Base-by-base conservation (phyloP, 2,797 vertebrate species). In the Pangasius larnaudii region DNA sequence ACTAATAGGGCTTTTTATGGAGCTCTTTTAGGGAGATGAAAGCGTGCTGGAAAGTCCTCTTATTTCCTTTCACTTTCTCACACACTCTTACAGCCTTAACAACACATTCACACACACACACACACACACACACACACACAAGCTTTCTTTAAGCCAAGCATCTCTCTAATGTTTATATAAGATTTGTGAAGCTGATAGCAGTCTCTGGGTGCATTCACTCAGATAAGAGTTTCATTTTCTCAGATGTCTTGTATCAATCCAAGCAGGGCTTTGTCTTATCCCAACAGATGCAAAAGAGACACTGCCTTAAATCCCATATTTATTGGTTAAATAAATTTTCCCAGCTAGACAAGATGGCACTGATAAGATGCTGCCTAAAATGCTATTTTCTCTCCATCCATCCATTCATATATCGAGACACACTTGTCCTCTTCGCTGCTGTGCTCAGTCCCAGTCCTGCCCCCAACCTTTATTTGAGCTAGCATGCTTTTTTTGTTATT, bases 161-260 rank as follows among this genome's bases (percentile, higher is more conserved):
- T 91, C 91, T 78, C 22, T 90, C 86, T 80, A 87, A 61, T 89
- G 89, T 92, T 92, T 94, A 94, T 95, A 94, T 95, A 92, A 59
- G 90, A 94, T 94, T 93, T 89, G 90, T 88, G 91, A 92, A 91
- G 89, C 91, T 92, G 94, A 95, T 95, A 92, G 90, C 51, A 90
- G 86, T 95, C 93, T 92, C 84, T 82, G 79, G 69, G 90, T 91
- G 93, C 93, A 90, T 93, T 95, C 89, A 89, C 91, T 93, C 92
- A 92, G 91, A 92, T 88, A 89, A 91, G 89, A 92, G 93, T 93
- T 95, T 93, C 90, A 94, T 95, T 94, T 93, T 91, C 89, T 89
- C 85, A 81, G 71, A 84, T 88, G 89, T 93, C 92, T 91, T 94
- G 93, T 90, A 95, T 95, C 93, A 95, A 92, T 93, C 92, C 86